phyloP scores from a whole-genome alignment of 2,797 vertebrate species.

The Gouania willdenowi region DNA sequence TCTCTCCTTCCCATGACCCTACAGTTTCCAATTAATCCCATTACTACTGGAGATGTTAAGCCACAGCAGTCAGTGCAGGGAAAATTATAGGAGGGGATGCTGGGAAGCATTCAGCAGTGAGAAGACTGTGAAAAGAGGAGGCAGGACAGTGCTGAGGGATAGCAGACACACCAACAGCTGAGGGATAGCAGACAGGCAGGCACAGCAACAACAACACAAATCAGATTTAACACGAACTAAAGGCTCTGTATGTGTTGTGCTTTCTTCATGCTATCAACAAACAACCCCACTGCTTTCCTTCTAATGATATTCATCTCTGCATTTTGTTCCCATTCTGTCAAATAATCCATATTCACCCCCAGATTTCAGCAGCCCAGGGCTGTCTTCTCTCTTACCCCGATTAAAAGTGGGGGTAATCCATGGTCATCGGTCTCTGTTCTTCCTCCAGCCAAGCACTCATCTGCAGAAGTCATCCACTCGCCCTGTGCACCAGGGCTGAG shows the following conservation, averaged over 20 bases:
- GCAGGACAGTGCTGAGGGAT: constrained; percentile 7
- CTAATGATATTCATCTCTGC: not conserved
- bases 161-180: constrained; percentile 35
- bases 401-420: constrained; percentile 60
- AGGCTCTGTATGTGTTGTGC: too few relatives aligned
- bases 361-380: constrained; percentile 19
- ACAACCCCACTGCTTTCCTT: not conserved
- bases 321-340: constrained; percentile 46
- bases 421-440: constrained; percentile 44
- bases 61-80: constrained; percentile 4
- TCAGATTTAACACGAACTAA: too few relatives aligned
- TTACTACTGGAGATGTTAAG: constrained; percentile 50
- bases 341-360: constrained; percentile 21
- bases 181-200: constrained; percentile 31
- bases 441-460: constrained; percentile 42
- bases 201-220: too few relatives aligned
- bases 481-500: constrained; percentile 31
- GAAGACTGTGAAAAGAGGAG: constrained; percentile 4
- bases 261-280: too few relatives aligned
- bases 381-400: constrained; percentile 59
- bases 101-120: constrained; percentile 1
- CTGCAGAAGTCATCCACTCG: constrained; percentile 60
- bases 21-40: constrained; percentile 54
- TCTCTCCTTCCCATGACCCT: constrained; percentile 12
- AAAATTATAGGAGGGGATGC: not conserved